A percentile compares a stretch with the other conserved stretches of the same genome.
These are phyloP conservation scores for Troilus luridus DNA, from an alignment of 2,888 invertebrate genomes.

Conservation along the genomic window DNA sequence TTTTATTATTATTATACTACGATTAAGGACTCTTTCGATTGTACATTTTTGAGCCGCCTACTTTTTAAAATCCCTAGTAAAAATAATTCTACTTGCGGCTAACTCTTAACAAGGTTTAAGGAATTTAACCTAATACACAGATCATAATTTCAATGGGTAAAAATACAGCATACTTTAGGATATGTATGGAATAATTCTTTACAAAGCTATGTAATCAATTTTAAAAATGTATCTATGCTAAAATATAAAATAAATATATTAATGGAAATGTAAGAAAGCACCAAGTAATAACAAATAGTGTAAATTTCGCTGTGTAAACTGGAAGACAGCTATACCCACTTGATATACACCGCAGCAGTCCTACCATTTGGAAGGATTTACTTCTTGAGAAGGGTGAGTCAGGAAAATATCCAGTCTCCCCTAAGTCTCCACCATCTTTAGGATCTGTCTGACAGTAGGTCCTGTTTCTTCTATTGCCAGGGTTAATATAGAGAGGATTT, in stretches of 20 bases:
- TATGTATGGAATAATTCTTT: no score
- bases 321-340: neutral
- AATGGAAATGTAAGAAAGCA: neutral
- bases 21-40: no score
- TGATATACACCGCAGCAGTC: neutral
- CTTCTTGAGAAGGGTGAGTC: constrained; percentile 19
- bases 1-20: no score
- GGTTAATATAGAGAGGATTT: neutral
- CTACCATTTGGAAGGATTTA: constrained; percentile 11
- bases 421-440: neutral
- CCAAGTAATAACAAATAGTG: neutral
- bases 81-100: no score
- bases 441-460: neutral
- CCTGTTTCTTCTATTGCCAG: neutral
- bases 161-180: no score
- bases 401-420: neutral
- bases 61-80: no score
- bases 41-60: no score
- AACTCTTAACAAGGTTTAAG: no score
- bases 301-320: neutral
- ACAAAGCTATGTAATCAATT: no score
- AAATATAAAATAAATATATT: neutral
- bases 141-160: no score
- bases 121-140: no score
- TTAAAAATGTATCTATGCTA: no score